These are phyloP conservation scores for Luehdorfia chinensis DNA, from an alignment of 1,140 invertebrate genomes.

Conservation along the genomic window DNA sequence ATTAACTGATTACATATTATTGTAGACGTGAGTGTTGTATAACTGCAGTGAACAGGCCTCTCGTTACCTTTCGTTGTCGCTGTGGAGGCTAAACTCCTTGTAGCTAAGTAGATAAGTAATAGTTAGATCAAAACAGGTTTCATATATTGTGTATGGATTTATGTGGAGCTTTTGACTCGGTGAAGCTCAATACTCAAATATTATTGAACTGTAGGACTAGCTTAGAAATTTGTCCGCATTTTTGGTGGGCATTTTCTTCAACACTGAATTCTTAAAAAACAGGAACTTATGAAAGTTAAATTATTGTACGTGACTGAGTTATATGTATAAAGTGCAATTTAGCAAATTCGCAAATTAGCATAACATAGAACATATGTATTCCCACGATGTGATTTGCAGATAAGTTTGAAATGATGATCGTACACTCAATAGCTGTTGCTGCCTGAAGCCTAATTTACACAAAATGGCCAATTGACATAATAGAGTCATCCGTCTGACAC, in stretches of 20 bases:
- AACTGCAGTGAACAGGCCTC: slow-evolving; percentile 15
- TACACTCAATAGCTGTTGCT: not conserved
- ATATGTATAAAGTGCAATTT: too few relatives aligned
- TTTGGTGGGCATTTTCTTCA: too few relatives aligned
- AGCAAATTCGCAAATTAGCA: too few relatives aligned
- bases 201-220: not conserved
- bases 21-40: slow-evolving; percentile 31
- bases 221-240: too few relatives aligned
- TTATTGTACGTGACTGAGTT: too few relatives aligned
- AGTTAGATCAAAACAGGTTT: not conserved
- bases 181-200: not conserved
- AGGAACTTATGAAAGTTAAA: too few relatives aligned
- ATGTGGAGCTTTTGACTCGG: not conserved
- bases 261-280: too few relatives aligned
- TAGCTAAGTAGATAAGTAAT: slow-evolving; percentile 6
- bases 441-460: slow-evolving; percentile 10
- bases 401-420: not conserved
- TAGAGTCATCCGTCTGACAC: slow-evolving; percentile 28
- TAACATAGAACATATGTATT: too few relatives aligned
- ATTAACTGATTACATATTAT: slow-evolving; percentile 58
- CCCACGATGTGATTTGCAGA: not conserved
- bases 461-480: slow-evolving; percentile 21
- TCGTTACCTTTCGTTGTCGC: slow-evolving; percentile 8
- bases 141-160: slow-evolving; percentile 2
- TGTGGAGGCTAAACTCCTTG: not conserved